Conservation (phyloP, 2,797 vertebrate species). For the Cyclopterus lumpus region DNA sequence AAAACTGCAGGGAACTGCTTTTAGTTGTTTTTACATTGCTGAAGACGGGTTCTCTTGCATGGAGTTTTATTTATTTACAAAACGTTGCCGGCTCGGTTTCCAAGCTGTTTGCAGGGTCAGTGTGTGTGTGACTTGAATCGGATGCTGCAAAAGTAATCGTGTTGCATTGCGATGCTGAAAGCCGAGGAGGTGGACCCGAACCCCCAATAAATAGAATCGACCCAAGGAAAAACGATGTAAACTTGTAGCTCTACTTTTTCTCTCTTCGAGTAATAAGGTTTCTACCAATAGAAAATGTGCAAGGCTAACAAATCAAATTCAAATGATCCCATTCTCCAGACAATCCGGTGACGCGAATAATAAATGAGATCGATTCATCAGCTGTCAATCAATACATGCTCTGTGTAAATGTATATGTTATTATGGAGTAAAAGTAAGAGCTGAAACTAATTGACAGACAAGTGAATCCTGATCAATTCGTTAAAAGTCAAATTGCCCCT, state of each 20-base stretch:
- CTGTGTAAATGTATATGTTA: not conserved
- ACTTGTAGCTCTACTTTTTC: too few relatives aligned
- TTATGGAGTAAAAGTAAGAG: not conserved
- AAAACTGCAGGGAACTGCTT: constrained; percentile 9
- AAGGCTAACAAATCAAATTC: not conserved
- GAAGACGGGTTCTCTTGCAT: constrained; percentile 4
- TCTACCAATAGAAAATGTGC: not conserved
- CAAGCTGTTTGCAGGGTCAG: not conserved
- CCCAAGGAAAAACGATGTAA: not conserved
- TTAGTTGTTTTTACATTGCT: not conserved
- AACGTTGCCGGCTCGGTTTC: not conserved
- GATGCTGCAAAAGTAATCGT: not conserved
- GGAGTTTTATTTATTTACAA: constrained; percentile 11
- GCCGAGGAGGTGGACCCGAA: not conserved
- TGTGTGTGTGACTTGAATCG: constrained; percentile 1
- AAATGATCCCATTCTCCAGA: not conserved
- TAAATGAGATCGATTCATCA: not conserved
- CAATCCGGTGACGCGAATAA: not conserved
- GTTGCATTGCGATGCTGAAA: not conserved
- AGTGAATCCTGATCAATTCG: not conserved
- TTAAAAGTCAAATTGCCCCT: not conserved
- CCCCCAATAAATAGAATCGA: not conserved
- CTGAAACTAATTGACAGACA: not conserved
- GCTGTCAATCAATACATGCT: constrained; percentile 3
- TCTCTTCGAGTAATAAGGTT: not conserved